These are phyloP conservation scores for Ranitomeya variabilis DNA, from an alignment of 2,113 vertebrate species.

Conservation along the genomic window DNA sequence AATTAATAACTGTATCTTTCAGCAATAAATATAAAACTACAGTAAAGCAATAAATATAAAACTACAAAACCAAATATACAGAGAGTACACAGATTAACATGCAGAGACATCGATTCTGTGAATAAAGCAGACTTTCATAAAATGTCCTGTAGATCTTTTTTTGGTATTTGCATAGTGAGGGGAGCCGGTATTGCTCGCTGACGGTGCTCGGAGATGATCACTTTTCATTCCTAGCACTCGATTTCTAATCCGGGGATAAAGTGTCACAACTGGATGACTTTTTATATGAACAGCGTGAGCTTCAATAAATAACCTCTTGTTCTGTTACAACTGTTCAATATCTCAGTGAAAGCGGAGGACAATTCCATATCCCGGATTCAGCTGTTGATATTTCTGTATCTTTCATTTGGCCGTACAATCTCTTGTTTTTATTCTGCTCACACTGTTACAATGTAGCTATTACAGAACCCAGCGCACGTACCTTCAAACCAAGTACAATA, in stretches of 20 bases:
- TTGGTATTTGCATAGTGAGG: slow-evolving; percentile 24
- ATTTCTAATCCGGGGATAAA: slow-evolving; percentile 48
- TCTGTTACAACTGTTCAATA: slow-evolving; percentile 44
- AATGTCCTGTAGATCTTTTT: not conserved
- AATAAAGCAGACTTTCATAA: slow-evolving; percentile 23
- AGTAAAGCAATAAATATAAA: not conserved
- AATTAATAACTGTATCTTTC: not conserved
- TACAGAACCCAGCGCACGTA: not conserved
- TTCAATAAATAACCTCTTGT: slow-evolving; percentile 48
- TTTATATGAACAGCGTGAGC: slow-evolving; percentile 1
- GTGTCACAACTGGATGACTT: slow-evolving; percentile 42
- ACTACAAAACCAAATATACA: not conserved
- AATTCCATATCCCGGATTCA: not conserved
- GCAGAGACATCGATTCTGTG: not conserved
- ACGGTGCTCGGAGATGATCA: not conserved
- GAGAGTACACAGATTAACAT: not conserved
- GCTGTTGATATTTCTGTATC: slow-evolving; percentile 1
- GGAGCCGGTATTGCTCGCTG: not conserved
- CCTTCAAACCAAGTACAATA: not conserved
- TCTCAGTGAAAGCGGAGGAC: not conserved
- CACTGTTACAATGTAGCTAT: not conserved
- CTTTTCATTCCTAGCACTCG: slow-evolving; percentile 47
- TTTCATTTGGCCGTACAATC: not conserved
- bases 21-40: not conserved
- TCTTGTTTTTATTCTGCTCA: not conserved